Evolutionary conservation across 2,888 invertebrate species (phyloP), one percentile per base, ranked within the genome.

Genomic region (Drosophila mimica): DNA sequence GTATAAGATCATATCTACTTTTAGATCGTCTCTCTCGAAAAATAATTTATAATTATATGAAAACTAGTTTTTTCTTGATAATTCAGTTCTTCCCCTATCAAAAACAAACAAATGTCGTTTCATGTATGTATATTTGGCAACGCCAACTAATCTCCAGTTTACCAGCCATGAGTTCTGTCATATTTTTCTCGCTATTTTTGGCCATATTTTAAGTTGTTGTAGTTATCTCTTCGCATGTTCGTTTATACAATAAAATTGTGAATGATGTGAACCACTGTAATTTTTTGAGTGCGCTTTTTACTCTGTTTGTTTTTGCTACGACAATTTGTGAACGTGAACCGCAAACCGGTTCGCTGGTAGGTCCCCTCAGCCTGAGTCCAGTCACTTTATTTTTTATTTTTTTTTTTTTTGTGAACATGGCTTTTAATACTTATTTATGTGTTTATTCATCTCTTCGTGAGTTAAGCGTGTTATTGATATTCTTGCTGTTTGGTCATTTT

Each of bases 191-290:
- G 38, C 52, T 67, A 43, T 62, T 65, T 46, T 56, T 48, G 6
- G 36, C 9, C 30, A 28, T 51, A 17, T 56, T 61, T 33, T 65
- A 28, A 38, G 60, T 51, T 64, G 51, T 61, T 31, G 17, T 15
- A 8, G 17, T 30, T 59, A 53, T 51, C 58, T 61, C 63, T 67
- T 31, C 38, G 48, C 51, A 63, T 13, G 62, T 15, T 30, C 67
- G 30, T 64, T 69, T 63, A 38, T 33, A 48, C 43, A 38, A 52
- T 31, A 38, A 9, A 48, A 51, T 36, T 66, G 63, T 63, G 63
- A 66, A 53, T 38, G 70, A 53, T 72, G 75, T 70, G 77, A 81
- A 85, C 86, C 84, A 88, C 86, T 82, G 88, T 82, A 70, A 68
- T 82, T 84, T 80, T 80, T 53, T 74, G 51, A 60, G 33, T 57